phyloP scores from a whole-genome alignment of 92 coral and sea anemone genomes.

The Palythoa grandiflora region DNA sequence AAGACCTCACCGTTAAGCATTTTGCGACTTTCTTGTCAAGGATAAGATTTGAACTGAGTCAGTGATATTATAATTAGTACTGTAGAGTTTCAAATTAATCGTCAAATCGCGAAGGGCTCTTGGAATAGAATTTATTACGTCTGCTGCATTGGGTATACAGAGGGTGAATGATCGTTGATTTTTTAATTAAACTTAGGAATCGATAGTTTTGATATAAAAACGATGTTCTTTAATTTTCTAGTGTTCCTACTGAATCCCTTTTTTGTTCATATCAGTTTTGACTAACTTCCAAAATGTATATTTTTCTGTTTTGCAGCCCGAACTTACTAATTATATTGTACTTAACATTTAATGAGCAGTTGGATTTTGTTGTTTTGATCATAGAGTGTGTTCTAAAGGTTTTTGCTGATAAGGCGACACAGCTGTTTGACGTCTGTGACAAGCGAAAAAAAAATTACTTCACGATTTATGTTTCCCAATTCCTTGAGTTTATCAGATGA shows the following conservation, averaged over 20 bases:
- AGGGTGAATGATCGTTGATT: background rate
- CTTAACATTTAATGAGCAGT: constrained; percentile 53
- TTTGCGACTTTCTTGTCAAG: background rate
- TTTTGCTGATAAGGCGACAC: constrained; percentile 16
- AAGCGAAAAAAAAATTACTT: constrained; percentile 1
- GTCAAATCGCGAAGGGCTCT: background rate
- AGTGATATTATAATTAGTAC: background rate
- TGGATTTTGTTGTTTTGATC: constrained; percentile 33
- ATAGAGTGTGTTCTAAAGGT: constrained; percentile 1
- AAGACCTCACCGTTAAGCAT: background rate
- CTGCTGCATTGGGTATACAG: background rate
- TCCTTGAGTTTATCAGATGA: constrained; percentile 22
- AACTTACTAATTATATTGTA: constrained; percentile 42
- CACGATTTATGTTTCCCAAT: background rate
- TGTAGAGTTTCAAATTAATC: constrained; percentile 12
- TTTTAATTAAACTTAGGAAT: background rate
- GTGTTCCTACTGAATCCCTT: background rate
- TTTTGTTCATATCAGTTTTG: constrained; percentile 2
- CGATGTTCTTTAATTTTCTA: background rate
- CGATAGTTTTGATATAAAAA: background rate
- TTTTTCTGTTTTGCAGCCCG: background rate
- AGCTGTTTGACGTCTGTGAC: constrained; percentile 32
- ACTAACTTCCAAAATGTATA: background rate
- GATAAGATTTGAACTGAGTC: background rate
- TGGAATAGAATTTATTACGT: background rate